Evolutionary conservation across 2,797 vertebrate genomes (phyloP).

Genomic region (Lateolabrax maculatus): DNA sequence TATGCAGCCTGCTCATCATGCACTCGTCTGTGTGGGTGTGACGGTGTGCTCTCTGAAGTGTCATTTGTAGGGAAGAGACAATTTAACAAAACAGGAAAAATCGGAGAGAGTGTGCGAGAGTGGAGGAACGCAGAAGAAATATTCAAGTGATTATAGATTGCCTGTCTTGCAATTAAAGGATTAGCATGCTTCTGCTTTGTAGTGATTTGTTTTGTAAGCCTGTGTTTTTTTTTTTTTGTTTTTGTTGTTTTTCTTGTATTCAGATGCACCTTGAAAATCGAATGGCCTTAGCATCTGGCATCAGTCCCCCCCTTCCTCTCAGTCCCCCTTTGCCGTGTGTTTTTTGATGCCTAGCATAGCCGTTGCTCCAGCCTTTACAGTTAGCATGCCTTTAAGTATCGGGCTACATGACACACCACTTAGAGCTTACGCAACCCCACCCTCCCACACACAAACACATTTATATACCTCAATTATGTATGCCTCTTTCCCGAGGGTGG

Average conservation of each 20-base stretch:
- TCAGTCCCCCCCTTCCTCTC: neutral
- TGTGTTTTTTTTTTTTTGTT: conserved; percentile 33
- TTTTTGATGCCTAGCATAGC: neutral
- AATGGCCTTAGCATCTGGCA: conserved; percentile 16
- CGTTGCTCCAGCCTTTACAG: conserved; percentile 25
- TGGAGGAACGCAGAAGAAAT: conserved; percentile 31
- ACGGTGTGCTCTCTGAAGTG: conserved; percentile 46
- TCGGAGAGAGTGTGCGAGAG: conserved; percentile 4
- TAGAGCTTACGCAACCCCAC: conserved; percentile 63
- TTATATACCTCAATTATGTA: conserved; percentile 77
- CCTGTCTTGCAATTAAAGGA: conserved; percentile 57
- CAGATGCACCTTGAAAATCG: conserved; percentile 42
- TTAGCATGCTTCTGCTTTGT: conserved; percentile 30
- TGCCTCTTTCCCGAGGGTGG: conserved; percentile 63
- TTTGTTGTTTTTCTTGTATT: conserved; percentile 35
- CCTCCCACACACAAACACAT: conserved; percentile 73
- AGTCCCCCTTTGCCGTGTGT: neutral
- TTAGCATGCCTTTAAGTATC: conserved; percentile 70
- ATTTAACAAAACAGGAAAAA: conserved; percentile 36
- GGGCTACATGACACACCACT: conserved; percentile 72
- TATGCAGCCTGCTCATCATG: conserved; percentile 36
- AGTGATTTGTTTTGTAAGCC: conserved; percentile 37
- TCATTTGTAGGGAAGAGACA: conserved; percentile 36
- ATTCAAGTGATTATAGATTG: conserved; percentile 64
- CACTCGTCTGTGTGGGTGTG: conserved; percentile 44